Evolutionary conservation across 2,113 vertebrate species (phyloP), one percentile per base, ranked within the genome.

Genomic region (Scomber japonicus): DNA sequence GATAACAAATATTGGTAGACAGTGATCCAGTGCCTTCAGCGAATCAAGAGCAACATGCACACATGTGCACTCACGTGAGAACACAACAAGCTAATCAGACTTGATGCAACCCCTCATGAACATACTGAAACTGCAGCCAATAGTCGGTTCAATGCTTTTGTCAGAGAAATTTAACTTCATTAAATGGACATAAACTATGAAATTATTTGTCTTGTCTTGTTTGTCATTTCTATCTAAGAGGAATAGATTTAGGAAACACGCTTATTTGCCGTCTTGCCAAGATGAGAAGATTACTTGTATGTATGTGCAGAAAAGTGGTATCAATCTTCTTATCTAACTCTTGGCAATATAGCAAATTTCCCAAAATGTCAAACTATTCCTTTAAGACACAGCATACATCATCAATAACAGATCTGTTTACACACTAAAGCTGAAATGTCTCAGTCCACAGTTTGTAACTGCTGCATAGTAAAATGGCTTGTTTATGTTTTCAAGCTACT

Each of bases 1-100:
- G 89, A 76, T 85, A 63, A 90, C 91, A 91, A 91, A 88, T 82
- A 85, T 24, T 24, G 44, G 84, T 78, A 81, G 78, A 87, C 79
- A 85, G 86, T 63, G 80, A 86, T 87, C 72, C 82, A 59, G 69
- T 68, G 64, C 56, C 64, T 84, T 81, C 75, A 64, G 63, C 61
- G 2, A 80, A 67, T 75, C 88, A 49, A 69, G 77, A 55, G 71
- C 67, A 71, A 71, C 75, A 80, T 64, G 59, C 76, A 53, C n/a
- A 14, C 72, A 48, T n/a, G 16, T 13, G 21, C 46, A 57, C 56
- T 49, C 72, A 72, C 55, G 35, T 1, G 15, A 59, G 54, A 63
- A 45, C 56, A 81, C 60, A 48, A 75, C 68, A 57, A 59, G 24
- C 84, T 68, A 69, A 55, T 72, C 59, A 73, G 40, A 87, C 60